Evolutionary conservation across 1,140 invertebrate species (phyloP).

Genomic region (Lordiphosa collinella): DNA sequence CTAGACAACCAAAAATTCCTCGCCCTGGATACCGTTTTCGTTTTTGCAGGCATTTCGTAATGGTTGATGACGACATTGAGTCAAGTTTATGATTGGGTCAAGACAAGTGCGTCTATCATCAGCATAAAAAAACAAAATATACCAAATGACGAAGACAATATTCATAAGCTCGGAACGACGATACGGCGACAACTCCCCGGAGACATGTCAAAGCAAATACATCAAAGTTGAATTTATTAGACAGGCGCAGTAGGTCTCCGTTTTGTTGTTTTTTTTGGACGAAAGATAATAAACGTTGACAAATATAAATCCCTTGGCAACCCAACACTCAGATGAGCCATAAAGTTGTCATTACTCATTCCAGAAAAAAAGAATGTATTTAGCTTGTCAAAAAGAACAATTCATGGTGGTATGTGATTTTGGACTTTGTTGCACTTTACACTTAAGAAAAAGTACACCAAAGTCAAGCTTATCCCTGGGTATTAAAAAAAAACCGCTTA

Average conservation of each 20-base stretch:
- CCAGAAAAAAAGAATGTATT: not conserved
- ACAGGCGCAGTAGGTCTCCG: conserved; percentile 19
- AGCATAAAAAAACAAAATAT: conserved; percentile 33
- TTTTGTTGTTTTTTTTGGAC: conserved; percentile 10
- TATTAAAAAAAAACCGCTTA: not conserved
- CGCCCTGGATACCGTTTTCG: not conserved
- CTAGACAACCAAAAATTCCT: conserved; percentile 3
- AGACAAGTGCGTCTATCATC: conserved; percentile 6
- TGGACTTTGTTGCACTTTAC: not conserved
- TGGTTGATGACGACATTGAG: conserved; percentile 39
- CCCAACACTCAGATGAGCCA: conserved; percentile 28
- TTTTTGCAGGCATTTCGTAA: conserved; percentile 18
- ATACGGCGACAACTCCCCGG: conserved; percentile 4
- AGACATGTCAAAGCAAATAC: conserved; percentile 22
- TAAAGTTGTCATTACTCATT: conserved; percentile 51
- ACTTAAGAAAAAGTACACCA: not conserved
- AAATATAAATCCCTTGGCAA: conserved; percentile 12
- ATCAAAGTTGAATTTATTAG: conserved; percentile 39
- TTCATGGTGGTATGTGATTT: too few species aligned
- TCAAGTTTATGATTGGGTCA: conserved; percentile 26
- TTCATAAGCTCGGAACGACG: conserved; percentile 24
- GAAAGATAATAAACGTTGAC: conserved; percentile 19
- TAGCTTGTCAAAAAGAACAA: too few species aligned
- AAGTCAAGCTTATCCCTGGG: not conserved
- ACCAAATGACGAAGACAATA: conserved; percentile 22